Conservation (phyloP, 2,888 invertebrate genomes). For the Eupithecia exiguata region DNA sequence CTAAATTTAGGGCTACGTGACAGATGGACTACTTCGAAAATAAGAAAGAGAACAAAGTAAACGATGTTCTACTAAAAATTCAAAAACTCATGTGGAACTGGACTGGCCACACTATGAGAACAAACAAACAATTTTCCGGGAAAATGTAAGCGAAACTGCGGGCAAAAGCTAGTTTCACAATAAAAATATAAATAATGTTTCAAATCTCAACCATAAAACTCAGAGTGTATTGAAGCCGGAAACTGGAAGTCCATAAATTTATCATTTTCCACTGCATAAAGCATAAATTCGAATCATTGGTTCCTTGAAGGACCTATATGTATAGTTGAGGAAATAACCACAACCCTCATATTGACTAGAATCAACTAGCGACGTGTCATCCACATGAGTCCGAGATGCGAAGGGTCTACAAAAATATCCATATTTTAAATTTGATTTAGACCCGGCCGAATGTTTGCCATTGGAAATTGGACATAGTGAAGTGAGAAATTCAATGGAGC, state of each 20-base stretch:
- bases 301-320: slow-evolving; percentile 61
- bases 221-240: slow-evolving; percentile 68
- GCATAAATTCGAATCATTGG: slow-evolving; percentile 82
- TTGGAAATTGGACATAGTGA: slow-evolving; percentile 79
- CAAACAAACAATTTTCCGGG: background rate
- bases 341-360: slow-evolving; percentile 49
- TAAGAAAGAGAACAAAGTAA: too few relatives aligned
- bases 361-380: slow-evolving; percentile 57
- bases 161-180: background rate
- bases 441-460: slow-evolving; percentile 81
- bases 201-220: slow-evolving; percentile 68
- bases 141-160: background rate
- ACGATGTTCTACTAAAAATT: too few relatives aligned
- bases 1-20: too few relatives aligned
- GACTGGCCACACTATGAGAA: too few relatives aligned
- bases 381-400: slow-evolving; percentile 68
- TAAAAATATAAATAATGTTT: slow-evolving; percentile 25
- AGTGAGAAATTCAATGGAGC: slow-evolving; percentile 78
- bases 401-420: slow-evolving; percentile 76
- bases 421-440: slow-evolving; percentile 83
- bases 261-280: slow-evolving; percentile 83
- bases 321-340: slow-evolving; percentile 25
- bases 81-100: too few relatives aligned
- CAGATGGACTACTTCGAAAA: too few relatives aligned
- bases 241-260: slow-evolving; percentile 82